phyloP scores from a whole-genome alignment of 30 jellyfish, hydroid and myxozoan species.

The Aurelia sp. region DNA sequence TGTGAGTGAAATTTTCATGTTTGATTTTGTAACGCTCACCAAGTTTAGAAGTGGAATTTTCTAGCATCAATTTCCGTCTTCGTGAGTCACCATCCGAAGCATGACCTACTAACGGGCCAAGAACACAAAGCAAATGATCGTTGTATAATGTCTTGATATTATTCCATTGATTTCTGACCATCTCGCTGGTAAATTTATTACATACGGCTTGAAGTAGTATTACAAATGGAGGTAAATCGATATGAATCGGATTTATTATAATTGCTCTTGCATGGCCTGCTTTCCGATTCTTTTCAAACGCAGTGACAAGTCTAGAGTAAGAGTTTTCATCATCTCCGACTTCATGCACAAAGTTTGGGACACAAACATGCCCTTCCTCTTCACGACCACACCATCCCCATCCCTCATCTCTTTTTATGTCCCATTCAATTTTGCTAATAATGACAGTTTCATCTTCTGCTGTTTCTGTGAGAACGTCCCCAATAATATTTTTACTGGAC shows the following conservation, averaged over 20 bases:
- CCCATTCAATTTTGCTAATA: constrained; percentile 34
- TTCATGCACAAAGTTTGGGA: constrained; percentile 1
- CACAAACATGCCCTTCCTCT: constrained; percentile 32
- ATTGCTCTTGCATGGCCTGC: constrained; percentile 23
- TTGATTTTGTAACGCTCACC: constrained; percentile 32
- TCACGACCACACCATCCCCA: constrained; percentile 58
- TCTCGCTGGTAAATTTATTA: constrained; percentile 10
- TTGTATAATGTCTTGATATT: constrained; percentile 18
- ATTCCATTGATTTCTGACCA: constrained; percentile 26
- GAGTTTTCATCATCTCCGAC: constrained; percentile 34
- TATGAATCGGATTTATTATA: constrained; percentile 25
- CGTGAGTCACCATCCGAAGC: constrained; percentile 74
- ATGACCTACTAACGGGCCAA: constrained; percentile 71
- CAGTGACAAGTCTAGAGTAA: constrained; percentile 18
- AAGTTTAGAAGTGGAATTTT: constrained; percentile 4
- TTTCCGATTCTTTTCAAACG: neutral
- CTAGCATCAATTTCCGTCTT: constrained; percentile 16
- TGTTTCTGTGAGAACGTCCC: constrained; percentile 6
- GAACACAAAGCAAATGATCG: constrained; percentile 31
- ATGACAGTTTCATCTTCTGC: constrained; percentile 59
- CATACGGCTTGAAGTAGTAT: constrained; percentile 21
- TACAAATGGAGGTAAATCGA: constrained; percentile 49
- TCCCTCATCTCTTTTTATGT: constrained; percentile 35
- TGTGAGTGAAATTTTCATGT: constrained; percentile 28
- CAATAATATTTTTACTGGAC: constrained; percentile 14